Evolutionary conservation across 2,797 vertebrate genomes (phyloP).

Genomic region (Tragelaphus eurycerus): DNA sequence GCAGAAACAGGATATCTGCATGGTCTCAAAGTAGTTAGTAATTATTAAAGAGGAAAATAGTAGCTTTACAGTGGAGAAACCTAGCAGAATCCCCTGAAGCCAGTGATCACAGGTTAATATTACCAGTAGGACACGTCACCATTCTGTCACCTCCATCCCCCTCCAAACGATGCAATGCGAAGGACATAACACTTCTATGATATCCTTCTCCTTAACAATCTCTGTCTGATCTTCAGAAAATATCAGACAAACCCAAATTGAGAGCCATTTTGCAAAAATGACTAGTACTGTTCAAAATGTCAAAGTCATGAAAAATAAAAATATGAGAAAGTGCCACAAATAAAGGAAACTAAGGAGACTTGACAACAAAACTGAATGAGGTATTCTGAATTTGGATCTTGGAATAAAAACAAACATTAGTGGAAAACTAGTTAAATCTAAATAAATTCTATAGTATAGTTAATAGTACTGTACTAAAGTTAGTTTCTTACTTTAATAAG

Average conservation of each 20-base stretch:
- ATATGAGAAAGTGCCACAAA: background rate
- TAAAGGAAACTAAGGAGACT: background rate
- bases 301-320: background rate
- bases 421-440: background rate
- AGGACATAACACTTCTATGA: background rate
- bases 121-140: background rate
- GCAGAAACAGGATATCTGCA: background rate
- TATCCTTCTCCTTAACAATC: background rate
- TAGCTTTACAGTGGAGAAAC: background rate
- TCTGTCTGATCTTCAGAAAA: background rate
- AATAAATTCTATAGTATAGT: background rate
- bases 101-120: background rate
- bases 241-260: background rate
- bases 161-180: background rate
- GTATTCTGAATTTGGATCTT: background rate
- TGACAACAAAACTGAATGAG: background rate
- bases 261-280: background rate
- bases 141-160: background rate
- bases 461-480: background rate
- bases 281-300: background rate
- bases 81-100: background rate
- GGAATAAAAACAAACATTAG: background rate
- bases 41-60: background rate
- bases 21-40: background rate
- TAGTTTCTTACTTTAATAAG: conserved; percentile 21